phyloP scores from a whole-genome alignment of 2,113 vertebrate genomes.

The Hippoglossus stenolepis region DNA sequence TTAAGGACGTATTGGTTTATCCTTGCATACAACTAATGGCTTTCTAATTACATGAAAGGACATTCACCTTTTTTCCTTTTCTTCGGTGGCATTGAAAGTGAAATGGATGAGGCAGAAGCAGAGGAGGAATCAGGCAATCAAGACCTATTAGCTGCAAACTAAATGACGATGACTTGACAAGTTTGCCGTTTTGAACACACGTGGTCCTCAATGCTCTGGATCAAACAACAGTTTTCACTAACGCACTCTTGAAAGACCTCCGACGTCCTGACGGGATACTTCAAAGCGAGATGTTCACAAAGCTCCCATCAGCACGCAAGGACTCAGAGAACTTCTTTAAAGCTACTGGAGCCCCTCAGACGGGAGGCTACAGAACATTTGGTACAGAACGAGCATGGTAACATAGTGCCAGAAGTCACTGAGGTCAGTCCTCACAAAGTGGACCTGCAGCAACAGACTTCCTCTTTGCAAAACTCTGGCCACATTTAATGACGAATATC shows the following conservation, averaged over 20 bases:
- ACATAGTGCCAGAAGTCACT: constrained; percentile 9
- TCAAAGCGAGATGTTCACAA: not conserved
- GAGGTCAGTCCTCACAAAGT: constrained; percentile 2
- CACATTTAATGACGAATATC: not conserved
- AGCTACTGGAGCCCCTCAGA: not conserved
- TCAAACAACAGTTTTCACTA: not conserved
- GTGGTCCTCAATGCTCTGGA: too few relatives aligned
- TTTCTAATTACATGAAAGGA: not conserved
- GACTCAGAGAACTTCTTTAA: not conserved
- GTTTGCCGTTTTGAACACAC: too few relatives aligned
- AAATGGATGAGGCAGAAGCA: not conserved
- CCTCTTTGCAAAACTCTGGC: not conserved
- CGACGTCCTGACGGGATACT: too few relatives aligned
- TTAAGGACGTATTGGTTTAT: too few relatives aligned
- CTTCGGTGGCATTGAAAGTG: not conserved
- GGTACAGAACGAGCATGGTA: constrained; percentile 1
- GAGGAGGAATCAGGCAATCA: not conserved
- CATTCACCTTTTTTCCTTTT: not conserved
- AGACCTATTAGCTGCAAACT: too few relatives aligned
- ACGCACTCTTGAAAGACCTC: not conserved
- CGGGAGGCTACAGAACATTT: not conserved
- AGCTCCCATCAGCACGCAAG: not conserved
- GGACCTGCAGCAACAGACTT: not conserved
- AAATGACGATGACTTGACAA: too few relatives aligned
- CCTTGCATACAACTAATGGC: too few relatives aligned